Evolutionary conservation across 2,888 invertebrate genomes (phyloP).

Genomic region (Drosophila phalerata): DNA sequence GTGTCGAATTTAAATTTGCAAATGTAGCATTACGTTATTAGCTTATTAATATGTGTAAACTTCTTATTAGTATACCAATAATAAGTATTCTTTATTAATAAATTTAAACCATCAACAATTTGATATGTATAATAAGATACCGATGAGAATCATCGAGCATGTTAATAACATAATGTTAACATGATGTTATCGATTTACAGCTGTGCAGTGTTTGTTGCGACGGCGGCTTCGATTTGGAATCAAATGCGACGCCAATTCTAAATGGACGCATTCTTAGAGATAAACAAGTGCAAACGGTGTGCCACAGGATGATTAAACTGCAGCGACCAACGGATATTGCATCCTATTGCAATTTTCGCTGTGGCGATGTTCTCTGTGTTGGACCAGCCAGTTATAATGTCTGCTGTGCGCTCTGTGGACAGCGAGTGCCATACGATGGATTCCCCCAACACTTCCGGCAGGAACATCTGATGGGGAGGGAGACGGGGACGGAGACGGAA

Average conservation of each 20-base stretch:
- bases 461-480: conserved; percentile 41
- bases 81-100: not conserved
- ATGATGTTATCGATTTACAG: conserved; percentile 42
- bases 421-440: conserved; percentile 59
- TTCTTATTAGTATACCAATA: not conserved
- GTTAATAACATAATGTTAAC: no score
- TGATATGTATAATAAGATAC: not conserved
- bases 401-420: conserved; percentile 72
- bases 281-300: conserved; percentile 4
- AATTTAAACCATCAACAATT: no score
- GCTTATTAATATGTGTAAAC: not conserved
- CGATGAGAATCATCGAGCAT: conserved; percentile 8
- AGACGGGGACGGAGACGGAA: conserved; percentile 12
- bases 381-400: conserved; percentile 72
- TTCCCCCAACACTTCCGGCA: conserved; percentile 74
- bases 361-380: conserved; percentile 79
- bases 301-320: conserved; percentile 74
- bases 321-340: conserved; percentile 35
- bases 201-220: conserved; percentile 32
- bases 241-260: conserved; percentile 43
- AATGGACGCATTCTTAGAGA: conserved; percentile 15
- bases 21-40: not conserved
- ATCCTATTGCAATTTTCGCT: conserved; percentile 72
- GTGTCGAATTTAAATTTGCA: not conserved
- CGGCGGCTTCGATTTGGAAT: conserved; percentile 31